Evolutionary conservation across 2,113 vertebrate genomes (phyloP).

Genomic region (Myotis lucifugus): DNA sequence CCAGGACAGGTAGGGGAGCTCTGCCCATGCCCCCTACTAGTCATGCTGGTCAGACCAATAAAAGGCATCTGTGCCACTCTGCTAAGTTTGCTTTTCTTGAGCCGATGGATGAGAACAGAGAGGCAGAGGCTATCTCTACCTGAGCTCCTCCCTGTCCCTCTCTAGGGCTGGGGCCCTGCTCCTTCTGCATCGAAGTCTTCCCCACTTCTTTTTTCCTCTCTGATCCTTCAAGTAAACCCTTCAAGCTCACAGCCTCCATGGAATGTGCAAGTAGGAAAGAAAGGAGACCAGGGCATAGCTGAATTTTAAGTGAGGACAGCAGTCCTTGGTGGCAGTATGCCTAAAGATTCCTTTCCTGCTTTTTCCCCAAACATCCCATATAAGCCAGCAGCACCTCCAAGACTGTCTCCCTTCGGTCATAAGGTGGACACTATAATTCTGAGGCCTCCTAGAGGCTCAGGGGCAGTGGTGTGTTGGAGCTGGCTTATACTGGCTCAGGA

Average conservation of each 20-base stretch:
- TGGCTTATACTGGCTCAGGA: neutral
- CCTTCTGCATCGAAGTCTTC: neutral
- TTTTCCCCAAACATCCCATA: neutral
- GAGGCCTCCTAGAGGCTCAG: neutral
- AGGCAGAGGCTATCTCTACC: neutral
- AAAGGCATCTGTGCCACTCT: conserved; percentile 23
- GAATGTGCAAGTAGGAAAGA: neutral
- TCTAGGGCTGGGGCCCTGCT: neutral
- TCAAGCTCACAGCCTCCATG: neutral
- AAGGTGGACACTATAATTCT: neutral
- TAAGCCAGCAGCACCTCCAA: neutral
- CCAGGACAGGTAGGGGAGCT: neutral
- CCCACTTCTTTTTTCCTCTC: neutral
- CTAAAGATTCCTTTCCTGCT: neutral
- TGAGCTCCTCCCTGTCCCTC: neutral
- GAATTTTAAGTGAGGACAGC: neutral
- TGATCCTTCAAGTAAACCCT: neutral
- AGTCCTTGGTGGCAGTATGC: neutral
- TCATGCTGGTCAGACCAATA: conserved; percentile 46
- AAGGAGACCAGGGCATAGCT: neutral
- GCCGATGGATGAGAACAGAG: neutral
- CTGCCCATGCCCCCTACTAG: neutral
- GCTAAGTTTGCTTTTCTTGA: conserved; percentile 44
- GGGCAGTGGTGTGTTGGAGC: neutral
- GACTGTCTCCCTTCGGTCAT: neutral